phyloP scores from a whole-genome alignment of 2,113 vertebrate genomes.

The Neotoma lepida region DNA sequence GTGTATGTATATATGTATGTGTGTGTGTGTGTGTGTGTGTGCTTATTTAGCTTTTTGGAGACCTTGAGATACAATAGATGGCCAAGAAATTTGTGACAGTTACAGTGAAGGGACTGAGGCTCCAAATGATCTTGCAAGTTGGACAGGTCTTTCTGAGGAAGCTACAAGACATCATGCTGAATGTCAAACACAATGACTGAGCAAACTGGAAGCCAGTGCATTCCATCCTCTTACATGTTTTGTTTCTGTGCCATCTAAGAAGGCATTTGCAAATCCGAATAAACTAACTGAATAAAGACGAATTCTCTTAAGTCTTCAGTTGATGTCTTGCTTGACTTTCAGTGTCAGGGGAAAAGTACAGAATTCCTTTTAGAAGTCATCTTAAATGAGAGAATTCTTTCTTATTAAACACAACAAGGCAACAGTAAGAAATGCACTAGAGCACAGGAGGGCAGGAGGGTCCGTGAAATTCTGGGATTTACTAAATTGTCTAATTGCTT shows the following conservation, averaged over 20 bases:
- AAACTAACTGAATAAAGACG: constrained; percentile 10
- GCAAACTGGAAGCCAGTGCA: background rate
- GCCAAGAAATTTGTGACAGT: constrained; percentile 80
- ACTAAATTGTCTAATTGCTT: background rate
- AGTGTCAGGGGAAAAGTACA: background rate
- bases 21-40: background rate
- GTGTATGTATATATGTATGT: background rate
- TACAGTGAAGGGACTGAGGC: constrained; percentile 82
- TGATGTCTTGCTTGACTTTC: constrained; percentile 3
- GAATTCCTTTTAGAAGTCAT: background rate
- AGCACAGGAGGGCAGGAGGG: background rate
- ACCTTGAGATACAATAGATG: constrained; percentile 78
- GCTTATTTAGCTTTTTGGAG: constrained; percentile 75
- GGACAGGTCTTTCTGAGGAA: constrained; percentile 78
- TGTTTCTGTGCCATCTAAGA: background rate
- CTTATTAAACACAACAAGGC: background rate
- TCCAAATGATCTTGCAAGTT: constrained; percentile 24
- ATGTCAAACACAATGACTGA: background rate
- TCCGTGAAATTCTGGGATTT: background rate
- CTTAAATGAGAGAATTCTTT: background rate
- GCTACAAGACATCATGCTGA: constrained; percentile 38
- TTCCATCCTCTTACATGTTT: background rate
- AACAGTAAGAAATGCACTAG: background rate
- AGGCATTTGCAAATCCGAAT: constrained; percentile 5
- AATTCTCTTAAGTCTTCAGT: background rate